Evolutionary conservation across 2,113 vertebrate genomes (phyloP).

Genomic region (Osmerus mordax): DNA sequence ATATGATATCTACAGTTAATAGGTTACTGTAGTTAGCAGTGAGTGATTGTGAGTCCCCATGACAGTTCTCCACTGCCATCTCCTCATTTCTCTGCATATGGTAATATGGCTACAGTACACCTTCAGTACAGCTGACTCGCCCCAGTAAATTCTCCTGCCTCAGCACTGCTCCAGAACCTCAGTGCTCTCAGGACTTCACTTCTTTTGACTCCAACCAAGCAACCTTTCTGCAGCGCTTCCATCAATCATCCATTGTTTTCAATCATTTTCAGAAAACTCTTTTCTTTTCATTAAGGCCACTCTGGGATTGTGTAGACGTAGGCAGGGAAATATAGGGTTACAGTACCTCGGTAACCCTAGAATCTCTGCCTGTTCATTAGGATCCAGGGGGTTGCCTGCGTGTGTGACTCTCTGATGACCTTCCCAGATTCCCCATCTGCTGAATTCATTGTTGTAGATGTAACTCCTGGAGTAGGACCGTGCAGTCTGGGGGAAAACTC

Average conservation of each 20-base stretch:
- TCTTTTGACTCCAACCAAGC: neutral
- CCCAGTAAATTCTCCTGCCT: too few relatives aligned
- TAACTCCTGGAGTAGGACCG: slow-evolving; percentile 33
- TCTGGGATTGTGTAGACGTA: slow-evolving; percentile 37
- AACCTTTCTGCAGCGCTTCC: slow-evolving; percentile 32
- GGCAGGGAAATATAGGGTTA: slow-evolving; percentile 49
- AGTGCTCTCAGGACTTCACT: neutral
- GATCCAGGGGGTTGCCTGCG: slow-evolving; percentile 24
- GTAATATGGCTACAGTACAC: neutral
- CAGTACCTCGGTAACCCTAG: slow-evolving; percentile 56
- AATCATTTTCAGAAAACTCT: slow-evolving; percentile 34
- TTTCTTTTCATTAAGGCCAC: slow-evolving; percentile 56
- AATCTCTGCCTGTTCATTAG: slow-evolving; percentile 40
- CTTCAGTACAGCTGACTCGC: too few relatives aligned
- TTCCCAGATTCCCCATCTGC: slow-evolving; percentile 69
- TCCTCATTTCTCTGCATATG: too few relatives aligned
- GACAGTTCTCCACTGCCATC: too few relatives aligned
- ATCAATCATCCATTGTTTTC: slow-evolving; percentile 40
- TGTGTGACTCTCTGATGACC: slow-evolving; percentile 40
- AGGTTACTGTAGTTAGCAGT: slow-evolving; percentile 20
- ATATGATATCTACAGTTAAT: slow-evolving; percentile 46
- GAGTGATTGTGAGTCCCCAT: too few relatives aligned
- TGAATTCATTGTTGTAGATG: slow-evolving; percentile 51
- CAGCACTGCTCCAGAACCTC: too few relatives aligned
- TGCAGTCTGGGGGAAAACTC: slow-evolving; percentile 31